These are phyloP conservation scores for Drosophila setifemur DNA, from an alignment of 1,140 invertebrate genomes.

Conservation along the genomic window DNA sequence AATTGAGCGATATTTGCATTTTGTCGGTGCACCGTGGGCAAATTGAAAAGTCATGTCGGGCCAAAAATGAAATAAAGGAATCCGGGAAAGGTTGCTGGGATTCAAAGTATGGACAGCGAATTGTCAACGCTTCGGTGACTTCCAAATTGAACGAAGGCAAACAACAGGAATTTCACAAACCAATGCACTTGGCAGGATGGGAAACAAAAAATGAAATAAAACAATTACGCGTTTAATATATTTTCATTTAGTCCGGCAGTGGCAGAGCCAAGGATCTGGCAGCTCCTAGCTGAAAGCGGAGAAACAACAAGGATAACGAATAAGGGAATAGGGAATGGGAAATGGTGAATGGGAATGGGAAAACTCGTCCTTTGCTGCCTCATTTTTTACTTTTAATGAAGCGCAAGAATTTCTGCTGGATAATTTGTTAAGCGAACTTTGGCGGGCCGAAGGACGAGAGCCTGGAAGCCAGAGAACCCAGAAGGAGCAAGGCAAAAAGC, in stretches of 20 bases:
- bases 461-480: not conserved
- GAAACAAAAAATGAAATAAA: conserved; percentile 44
- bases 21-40: conserved; percentile 21
- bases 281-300: not conserved
- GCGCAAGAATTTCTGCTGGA: conserved; percentile 80
- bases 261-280: conserved; percentile 22
- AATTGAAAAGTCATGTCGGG: conserved; percentile 76
- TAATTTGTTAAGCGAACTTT: conserved; percentile 77
- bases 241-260: conserved; percentile 67
- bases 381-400: conserved; percentile 82
- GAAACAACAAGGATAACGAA: not conserved
- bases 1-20: conserved; percentile 19
- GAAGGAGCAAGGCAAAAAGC: conserved; percentile 25
- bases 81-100: conserved; percentile 2
- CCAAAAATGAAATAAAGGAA: conserved; percentile 8
- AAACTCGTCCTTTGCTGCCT: conserved; percentile 47
- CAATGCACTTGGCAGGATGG: conserved; percentile 65
- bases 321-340: not conserved
- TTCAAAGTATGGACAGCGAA: conserved; percentile 37
- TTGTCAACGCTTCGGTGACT: conserved; percentile 53
- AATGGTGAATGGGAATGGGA: conserved; percentile 6
- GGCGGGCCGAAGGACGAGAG: conserved; percentile 40
- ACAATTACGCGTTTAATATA: conserved; percentile 78
- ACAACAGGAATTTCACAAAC: conserved; percentile 72
- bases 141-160: conserved; percentile 52